Evolutionary conservation across 2,797 vertebrate species (phyloP).

Genomic region (Oryzias dopingdopingensis): DNA sequence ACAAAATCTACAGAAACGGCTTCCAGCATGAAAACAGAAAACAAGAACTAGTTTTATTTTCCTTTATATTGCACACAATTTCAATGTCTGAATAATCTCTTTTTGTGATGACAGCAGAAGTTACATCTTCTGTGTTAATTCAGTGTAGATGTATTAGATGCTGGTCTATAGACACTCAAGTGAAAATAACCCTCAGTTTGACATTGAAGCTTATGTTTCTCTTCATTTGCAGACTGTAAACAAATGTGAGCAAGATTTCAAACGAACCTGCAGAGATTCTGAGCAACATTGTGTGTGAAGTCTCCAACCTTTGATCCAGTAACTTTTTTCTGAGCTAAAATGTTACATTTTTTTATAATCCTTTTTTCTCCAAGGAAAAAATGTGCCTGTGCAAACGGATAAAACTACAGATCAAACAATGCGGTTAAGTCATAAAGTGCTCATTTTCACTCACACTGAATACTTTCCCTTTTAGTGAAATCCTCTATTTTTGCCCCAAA

Average conservation of each 20-base stretch:
- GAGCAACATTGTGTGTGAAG: too few relatives aligned
- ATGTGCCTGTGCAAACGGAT: too few relatives aligned
- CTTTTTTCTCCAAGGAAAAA: too few relatives aligned
- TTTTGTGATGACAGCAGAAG: conserved; percentile 1
- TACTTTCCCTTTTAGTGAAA: too few relatives aligned
- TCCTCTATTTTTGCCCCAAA: too few relatives aligned
- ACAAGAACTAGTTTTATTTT: conserved; percentile 13
- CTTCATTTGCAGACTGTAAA: background rate
- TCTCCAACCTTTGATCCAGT: too few relatives aligned
- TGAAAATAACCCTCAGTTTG: background rate
- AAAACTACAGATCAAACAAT: too few relatives aligned
- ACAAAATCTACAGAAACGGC: conserved; percentile 16
- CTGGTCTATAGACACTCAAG: conserved; percentile 13
- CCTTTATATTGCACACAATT: conserved; percentile 55
- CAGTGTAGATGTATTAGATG: conserved; percentile 17
- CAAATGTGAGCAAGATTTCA: background rate
- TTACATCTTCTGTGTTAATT: conserved; percentile 10
- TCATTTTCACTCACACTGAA: too few relatives aligned
- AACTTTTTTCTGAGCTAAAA: too few relatives aligned
- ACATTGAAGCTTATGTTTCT: conserved; percentile 10
- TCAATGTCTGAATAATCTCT: conserved; percentile 39
- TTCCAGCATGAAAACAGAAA: conserved; percentile 12
- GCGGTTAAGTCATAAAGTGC: too few relatives aligned
- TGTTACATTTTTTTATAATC: too few relatives aligned
- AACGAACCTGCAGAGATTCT: too few relatives aligned